Conservation (phyloP, 1,140 invertebrate species). For the Calephelis nemesis region DNA sequence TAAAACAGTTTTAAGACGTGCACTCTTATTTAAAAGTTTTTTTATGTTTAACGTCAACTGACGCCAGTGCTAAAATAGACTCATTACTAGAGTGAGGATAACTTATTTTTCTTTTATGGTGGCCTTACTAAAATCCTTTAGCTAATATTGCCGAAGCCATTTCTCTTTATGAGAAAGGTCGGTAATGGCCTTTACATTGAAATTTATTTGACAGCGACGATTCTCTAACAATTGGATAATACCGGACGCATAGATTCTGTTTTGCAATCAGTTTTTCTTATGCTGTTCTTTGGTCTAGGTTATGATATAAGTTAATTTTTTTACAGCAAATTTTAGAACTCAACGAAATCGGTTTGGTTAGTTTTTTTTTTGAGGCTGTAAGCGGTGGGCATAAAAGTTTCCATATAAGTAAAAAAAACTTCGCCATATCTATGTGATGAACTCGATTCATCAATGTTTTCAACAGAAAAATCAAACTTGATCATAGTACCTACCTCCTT, state of each 20-base stretch:
- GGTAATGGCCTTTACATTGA: slow-evolving; percentile 20
- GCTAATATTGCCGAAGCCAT: slow-evolving; percentile 6
- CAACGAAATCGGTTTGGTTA: too few relatives aligned
- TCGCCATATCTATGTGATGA: too few relatives aligned
- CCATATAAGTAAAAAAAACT: too few relatives aligned
- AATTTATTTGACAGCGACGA: slow-evolving; percentile 32
- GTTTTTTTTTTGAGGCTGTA: too few relatives aligned
- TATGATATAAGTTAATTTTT: too few relatives aligned
- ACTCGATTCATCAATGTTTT: too few relatives aligned
- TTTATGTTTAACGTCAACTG: not conserved
- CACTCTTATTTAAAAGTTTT: not conserved
- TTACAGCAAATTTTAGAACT: too few relatives aligned
- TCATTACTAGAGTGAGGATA: not conserved
- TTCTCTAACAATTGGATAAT: slow-evolving; percentile 30
- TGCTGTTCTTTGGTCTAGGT: not conserved
- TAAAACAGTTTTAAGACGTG: too few relatives aligned
- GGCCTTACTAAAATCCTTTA: slow-evolving; percentile 7
- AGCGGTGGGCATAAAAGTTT: too few relatives aligned
- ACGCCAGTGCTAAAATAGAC: too few relatives aligned
- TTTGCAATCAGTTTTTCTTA: slow-evolving; percentile 24
- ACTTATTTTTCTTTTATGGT: not conserved
- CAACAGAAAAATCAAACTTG: too few relatives aligned
- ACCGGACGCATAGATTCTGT: slow-evolving; percentile 26
- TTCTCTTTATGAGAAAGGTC: slow-evolving; percentile 6
- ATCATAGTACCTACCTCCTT: too few relatives aligned